Percentiles rank a stretch among this genome's conserved stretches.
phyloP scores from a whole-genome alignment of 2,888 invertebrate species.

The Lasioglossum villosulum region DNA sequence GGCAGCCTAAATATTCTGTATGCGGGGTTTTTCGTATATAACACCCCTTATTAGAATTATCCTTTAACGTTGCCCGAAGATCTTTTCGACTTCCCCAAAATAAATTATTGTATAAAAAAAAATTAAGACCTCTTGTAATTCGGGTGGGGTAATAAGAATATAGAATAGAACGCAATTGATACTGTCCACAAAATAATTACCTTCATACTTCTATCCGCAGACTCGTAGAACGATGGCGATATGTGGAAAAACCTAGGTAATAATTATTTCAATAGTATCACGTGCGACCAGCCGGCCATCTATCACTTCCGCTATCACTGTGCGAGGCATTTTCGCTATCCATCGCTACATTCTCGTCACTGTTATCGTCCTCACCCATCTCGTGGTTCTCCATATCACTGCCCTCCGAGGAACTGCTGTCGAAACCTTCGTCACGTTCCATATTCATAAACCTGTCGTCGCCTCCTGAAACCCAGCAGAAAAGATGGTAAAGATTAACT shows the following conservation, averaged over 20 bases:
- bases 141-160: neutral
- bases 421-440: conserved; percentile 66
- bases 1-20: neutral
- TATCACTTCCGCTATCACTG: conserved; percentile 39
- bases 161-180: conserved; percentile 12
- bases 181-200: conserved; percentile 29
- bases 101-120: conserved; percentile 1
- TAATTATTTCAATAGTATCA: conserved; percentile 42
- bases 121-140: neutral
- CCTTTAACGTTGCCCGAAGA: neutral
- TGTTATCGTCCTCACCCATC: conserved; percentile 54
- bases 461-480: conserved; percentile 34
- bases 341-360: conserved; percentile 32
- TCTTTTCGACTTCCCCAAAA: neutral
- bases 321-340: conserved; percentile 25
- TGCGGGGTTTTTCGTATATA: neutral
- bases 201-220: conserved; percentile 23
- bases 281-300: conserved; percentile 41
- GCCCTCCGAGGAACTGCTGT: conserved; percentile 72
- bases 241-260: conserved; percentile 46
- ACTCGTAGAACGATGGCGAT: conserved; percentile 39
- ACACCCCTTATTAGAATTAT: neutral
- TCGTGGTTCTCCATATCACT: conserved; percentile 60
- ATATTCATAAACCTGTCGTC: conserved; percentile 38
- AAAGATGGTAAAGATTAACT: neutral